These are phyloP conservation scores for Egretta garzetta DNA, from an alignment of 2,113 vertebrate genomes.

Conservation along the genomic window DNA sequence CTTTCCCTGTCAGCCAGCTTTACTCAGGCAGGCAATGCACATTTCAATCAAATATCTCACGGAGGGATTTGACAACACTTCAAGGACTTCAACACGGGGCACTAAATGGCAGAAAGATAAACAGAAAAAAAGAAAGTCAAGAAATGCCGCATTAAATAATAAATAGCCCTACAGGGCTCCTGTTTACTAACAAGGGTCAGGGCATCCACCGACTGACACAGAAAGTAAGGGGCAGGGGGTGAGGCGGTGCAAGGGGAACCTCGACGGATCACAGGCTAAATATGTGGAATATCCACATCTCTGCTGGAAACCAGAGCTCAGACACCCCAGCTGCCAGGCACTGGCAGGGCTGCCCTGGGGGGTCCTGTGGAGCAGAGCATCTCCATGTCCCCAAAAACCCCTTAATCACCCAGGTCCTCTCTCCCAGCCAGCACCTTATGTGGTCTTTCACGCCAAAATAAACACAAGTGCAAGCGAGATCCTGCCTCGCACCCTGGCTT, in stretches of 20 bases:
- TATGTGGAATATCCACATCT: fast-evolving
- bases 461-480: neutral
- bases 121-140: neutral
- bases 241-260: neutral
- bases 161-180: neutral
- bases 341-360: fast-evolving
- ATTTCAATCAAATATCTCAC: neutral
- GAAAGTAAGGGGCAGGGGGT: neutral
- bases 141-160: neutral
- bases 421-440: neutral
- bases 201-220: neutral
- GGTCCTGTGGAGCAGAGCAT: neutral
- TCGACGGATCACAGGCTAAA: neutral
- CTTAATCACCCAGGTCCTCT: fast-evolving
- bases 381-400: neutral
- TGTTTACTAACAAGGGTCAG: neutral
- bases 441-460: neutral
- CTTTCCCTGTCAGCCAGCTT: neutral
- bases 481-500: neutral
- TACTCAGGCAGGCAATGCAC: neutral
- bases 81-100: neutral
- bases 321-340: fast-evolving
- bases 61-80: neutral
- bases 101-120: neutral
- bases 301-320: neutral